Evolutionary conservation across 2,888 invertebrate genomes (phyloP).

Genomic region (Stegana nigrithorax): DNA sequence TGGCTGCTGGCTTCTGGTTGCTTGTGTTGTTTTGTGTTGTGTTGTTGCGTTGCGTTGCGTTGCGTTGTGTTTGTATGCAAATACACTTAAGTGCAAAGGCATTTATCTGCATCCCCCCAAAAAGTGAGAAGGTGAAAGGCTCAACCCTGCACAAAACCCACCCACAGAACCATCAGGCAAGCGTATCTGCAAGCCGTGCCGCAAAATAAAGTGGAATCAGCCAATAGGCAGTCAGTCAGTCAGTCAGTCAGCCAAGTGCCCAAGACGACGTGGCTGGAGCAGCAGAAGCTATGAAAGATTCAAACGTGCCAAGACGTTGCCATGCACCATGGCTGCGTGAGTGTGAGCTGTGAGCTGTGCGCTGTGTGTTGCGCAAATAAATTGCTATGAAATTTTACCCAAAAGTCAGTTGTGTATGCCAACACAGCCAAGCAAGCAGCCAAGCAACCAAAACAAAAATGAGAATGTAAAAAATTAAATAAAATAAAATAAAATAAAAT

Average conservation of each 20-base stretch:
- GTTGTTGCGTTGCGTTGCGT: too few relatives aligned
- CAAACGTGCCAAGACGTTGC: constrained; percentile 25
- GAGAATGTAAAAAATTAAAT: not conserved
- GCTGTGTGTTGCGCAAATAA: constrained; percentile 48
- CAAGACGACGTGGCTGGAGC: not conserved
- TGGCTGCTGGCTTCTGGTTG: not conserved
- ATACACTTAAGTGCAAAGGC: constrained; percentile 49
- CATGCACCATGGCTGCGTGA: not conserved
- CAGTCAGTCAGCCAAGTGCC: not conserved
- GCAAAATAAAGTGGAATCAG: not conserved
- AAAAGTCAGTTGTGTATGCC: too few relatives aligned
- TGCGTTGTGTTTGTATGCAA: constrained; percentile 40
- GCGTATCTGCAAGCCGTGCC: constrained; percentile 15
- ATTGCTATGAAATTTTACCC: constrained; percentile 60
- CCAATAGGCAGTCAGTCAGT: not conserved
- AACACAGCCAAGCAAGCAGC: too few relatives aligned
- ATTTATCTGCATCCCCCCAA: constrained; percentile 41
- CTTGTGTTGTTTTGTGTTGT: not conserved
- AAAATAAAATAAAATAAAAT: not conserved
- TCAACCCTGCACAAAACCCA: constrained; percentile 2
- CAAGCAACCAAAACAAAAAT: constrained; percentile 1
- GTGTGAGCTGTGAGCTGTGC: not conserved
- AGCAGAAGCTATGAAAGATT: constrained; percentile 2
- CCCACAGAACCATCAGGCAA: constrained; percentile 24
- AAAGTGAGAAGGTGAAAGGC: constrained; percentile 23